A percentile compares a stretch with the other conserved stretches of the same genome.
phyloP scores from a whole-genome alignment of 2,888 invertebrate genomes.

The Drosophila nigricruria region DNA sequence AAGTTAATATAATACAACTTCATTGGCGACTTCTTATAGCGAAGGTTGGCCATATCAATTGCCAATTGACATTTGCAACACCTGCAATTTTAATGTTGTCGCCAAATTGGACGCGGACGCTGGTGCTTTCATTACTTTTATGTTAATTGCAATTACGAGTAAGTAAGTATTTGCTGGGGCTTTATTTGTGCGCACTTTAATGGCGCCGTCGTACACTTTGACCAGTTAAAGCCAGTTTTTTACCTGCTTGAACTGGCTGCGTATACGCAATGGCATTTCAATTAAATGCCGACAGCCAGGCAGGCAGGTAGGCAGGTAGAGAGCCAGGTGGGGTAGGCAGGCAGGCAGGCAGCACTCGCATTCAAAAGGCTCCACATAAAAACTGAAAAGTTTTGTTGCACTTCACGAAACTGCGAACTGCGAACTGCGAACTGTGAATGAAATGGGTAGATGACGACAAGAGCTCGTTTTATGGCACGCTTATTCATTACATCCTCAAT shows the following conservation, averaged over 20 bases:
- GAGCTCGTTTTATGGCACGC: slow-evolving; percentile 29
- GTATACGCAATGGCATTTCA: slow-evolving; percentile 65
- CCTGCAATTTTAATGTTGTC: background rate
- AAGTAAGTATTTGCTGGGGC: background rate
- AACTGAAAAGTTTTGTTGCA: slow-evolving; percentile 28
- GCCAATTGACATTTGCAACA: background rate
- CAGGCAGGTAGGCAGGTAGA: background rate
- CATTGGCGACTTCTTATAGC: slow-evolving; percentile 1
- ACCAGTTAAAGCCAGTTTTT: slow-evolving; percentile 8
- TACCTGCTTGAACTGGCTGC: slow-evolving; percentile 28
- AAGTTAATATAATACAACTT: background rate
- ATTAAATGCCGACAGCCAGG: slow-evolving; percentile 33
- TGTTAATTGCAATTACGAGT: slow-evolving; percentile 16
- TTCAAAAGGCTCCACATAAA: slow-evolving; percentile 30
- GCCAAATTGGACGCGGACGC: background rate
- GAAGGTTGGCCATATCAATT: background rate
- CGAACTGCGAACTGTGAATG: background rate
- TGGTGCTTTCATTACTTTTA: slow-evolving; percentile 14
- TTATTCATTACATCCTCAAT: slow-evolving; percentile 60
- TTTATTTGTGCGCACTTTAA: slow-evolving; percentile 5
- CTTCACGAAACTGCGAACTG: slow-evolving; percentile 14
- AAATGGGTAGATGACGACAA: background rate
- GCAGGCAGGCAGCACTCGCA: background rate
- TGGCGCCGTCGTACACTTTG: background rate
- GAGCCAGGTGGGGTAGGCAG: background rate